These are phyloP conservation scores for Sebastes trivittatus DNA, from an alignment of 2,797 vertebrate species.

Conservation along the genomic window DNA sequence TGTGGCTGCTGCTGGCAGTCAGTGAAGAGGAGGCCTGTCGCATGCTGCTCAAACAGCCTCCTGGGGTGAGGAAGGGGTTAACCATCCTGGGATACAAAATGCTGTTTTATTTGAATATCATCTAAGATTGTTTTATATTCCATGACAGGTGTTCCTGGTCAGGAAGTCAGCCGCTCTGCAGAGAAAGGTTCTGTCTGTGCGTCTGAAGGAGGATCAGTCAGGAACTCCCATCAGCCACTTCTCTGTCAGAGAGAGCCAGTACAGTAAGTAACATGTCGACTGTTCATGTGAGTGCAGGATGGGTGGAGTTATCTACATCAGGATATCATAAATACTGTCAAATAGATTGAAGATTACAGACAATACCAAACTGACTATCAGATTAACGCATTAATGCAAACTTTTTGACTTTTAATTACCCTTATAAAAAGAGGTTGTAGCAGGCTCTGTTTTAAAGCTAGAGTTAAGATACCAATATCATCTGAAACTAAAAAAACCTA, in stretches of 20 bases:
- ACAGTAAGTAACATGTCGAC: slow-evolving; percentile 73
- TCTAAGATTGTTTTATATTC: background rate
- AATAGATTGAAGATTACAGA: background rate
- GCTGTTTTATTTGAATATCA: background rate
- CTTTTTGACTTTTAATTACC: too few species aligned
- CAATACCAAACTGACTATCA: background rate
- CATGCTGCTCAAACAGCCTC: slow-evolving; percentile 87
- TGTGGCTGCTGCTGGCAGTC: slow-evolving; percentile 91
- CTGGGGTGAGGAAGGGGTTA: slow-evolving; percentile 85
- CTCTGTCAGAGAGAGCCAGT: slow-evolving; percentile 84
- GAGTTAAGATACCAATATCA: too few species aligned
- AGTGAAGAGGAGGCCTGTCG: slow-evolving; percentile 84
- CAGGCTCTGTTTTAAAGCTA: too few species aligned
- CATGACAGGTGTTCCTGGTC: slow-evolving; percentile 90
- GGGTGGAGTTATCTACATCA: background rate
- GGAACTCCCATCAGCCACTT: slow-evolving; percentile 86
- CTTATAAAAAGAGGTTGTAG: too few species aligned
- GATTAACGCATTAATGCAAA: too few species aligned
- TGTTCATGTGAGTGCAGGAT: background rate
- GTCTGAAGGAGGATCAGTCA: slow-evolving; percentile 76
- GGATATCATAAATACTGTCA: background rate
- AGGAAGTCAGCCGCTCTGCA: slow-evolving; percentile 88
- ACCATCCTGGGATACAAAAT: background rate
- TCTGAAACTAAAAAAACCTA: too few species aligned
- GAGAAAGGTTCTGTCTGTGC: slow-evolving; percentile 92